Percentiles rank a stretch among this genome's conserved stretches.
These are phyloP conservation scores for Drosophila conformis DNA, from an alignment of 2,888 invertebrate species.

Conservation along the genomic window DNA sequence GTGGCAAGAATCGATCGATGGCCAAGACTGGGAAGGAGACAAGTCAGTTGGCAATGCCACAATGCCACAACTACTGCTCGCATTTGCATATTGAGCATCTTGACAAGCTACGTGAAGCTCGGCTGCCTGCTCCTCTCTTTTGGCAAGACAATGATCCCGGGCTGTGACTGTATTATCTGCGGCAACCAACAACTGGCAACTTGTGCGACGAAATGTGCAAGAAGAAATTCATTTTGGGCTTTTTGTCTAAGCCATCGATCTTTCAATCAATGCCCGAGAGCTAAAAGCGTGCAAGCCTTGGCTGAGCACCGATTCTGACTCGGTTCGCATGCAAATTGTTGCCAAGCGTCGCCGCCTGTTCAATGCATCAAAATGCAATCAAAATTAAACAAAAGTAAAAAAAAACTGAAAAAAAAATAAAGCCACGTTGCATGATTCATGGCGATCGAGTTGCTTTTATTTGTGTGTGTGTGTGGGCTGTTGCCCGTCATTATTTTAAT, in stretches of 20 bases:
- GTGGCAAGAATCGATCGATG: slow-evolving; percentile 7
- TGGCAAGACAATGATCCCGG: slow-evolving; percentile 74
- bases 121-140: slow-evolving; percentile 57
- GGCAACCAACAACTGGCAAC: slow-evolving; percentile 38
- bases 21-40: slow-evolving; percentile 3
- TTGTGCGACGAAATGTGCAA: slow-evolving; percentile 17
- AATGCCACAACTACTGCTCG: slow-evolving; percentile 26
- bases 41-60: slow-evolving; percentile 39
- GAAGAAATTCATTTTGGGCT: slow-evolving; percentile 72
- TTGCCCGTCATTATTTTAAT: slow-evolving; percentile 67
- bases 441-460: slow-evolving; percentile 29
- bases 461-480: slow-evolving; percentile 30
- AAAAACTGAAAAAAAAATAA: slow-evolving; percentile 1
- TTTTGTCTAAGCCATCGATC: slow-evolving; percentile 78
- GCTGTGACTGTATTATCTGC: slow-evolving; percentile 57
- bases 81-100: slow-evolving; percentile 77
- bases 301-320: slow-evolving; percentile 42
- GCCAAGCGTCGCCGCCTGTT: slow-evolving; percentile 40
- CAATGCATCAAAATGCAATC: slow-evolving; percentile 82
- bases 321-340: slow-evolving; percentile 66
- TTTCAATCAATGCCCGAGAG: slow-evolving; percentile 79
- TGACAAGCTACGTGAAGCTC: slow-evolving; percentile 58
- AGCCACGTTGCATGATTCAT: slow-evolving; percentile 52
- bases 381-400: slow-evolving; percentile 69
- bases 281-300: slow-evolving; percentile 60